Percentiles rank a stretch among this genome's conserved stretches.
phyloP scores from a whole-genome alignment of 2,888 invertebrate genomes.

The Netelia fuscicornis region DNA sequence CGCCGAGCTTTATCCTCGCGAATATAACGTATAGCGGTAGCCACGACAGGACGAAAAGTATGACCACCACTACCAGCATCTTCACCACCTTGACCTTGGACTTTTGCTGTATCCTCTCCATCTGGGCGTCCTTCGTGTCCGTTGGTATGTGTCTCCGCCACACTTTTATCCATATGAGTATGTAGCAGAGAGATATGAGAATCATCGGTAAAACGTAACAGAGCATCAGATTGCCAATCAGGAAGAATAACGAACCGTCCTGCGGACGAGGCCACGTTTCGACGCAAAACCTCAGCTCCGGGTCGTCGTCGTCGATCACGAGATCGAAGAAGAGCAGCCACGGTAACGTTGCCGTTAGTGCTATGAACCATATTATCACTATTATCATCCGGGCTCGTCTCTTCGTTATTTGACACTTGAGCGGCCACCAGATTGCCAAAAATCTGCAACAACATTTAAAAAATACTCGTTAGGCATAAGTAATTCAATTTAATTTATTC shows the following conservation, averaged over 20 bases:
- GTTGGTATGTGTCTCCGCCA: constrained; percentile 95
- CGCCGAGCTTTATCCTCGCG: constrained; percentile 93
- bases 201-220: constrained; percentile 97
- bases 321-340: constrained; percentile 97
- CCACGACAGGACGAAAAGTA: constrained; percentile 97
- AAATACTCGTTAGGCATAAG: background rate
- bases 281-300: constrained; percentile 91
- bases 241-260: constrained; percentile 94
- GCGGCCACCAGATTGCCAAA: constrained; percentile 97
- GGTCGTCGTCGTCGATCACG: constrained; percentile 90
- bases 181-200: constrained; percentile 96
- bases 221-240: constrained; percentile 94
- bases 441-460: constrained; percentile 90
- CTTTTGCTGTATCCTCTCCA: constrained; percentile 97
- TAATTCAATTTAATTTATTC: no score
- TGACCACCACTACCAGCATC: constrained; percentile 96
- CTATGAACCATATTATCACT: constrained; percentile 95
- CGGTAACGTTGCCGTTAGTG: constrained; percentile 93
- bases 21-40: constrained; percentile 96
- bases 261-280: constrained; percentile 95
- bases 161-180: constrained; percentile 96
- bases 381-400: constrained; percentile 95
- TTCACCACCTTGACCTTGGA: constrained; percentile 98
- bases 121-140: constrained; percentile 95
- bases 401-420: constrained; percentile 96